A percentile compares a stretch with the other conserved stretches of the same genome.
These are phyloP conservation scores for Zapus hudsonius DNA, from an alignment of 2,113 vertebrate species.

Conservation along the genomic window DNA sequence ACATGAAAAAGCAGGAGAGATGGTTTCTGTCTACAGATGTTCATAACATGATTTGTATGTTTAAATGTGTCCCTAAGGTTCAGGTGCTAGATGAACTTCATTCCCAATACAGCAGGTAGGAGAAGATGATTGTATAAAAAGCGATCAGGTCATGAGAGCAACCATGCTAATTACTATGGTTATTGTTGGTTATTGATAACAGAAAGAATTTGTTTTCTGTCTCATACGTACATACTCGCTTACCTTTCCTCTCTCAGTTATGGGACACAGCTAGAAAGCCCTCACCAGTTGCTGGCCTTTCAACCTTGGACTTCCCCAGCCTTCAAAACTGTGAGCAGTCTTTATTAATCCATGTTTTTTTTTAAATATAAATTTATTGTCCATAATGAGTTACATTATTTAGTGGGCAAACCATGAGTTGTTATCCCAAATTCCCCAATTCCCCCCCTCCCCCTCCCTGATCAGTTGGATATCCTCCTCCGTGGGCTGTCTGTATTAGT, in stretches of 20 bases:
- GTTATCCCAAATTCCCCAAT: too few relatives aligned
- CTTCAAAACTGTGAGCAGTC: neutral
- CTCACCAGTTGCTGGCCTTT: neutral
- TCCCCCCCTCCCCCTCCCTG: too few relatives aligned
- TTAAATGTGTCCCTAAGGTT: neutral
- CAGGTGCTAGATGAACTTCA: neutral
- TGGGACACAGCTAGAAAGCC: neutral
- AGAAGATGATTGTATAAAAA: neutral
- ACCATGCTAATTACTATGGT: neutral
- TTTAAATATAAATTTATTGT: too few relatives aligned
- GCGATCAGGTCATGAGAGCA: neutral
- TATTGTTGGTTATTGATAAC: neutral
- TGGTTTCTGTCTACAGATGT: neutral
- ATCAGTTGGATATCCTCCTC: too few relatives aligned
- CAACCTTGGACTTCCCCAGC: neutral
- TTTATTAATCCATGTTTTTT: neutral
- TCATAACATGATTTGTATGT: neutral
- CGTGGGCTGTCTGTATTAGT: too few relatives aligned
- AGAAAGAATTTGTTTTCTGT: neutral
- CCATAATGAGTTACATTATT: too few relatives aligned
- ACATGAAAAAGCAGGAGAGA: conserved; percentile 21
- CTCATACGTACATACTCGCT: neutral
- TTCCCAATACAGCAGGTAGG: neutral
- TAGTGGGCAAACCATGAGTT: too few relatives aligned
- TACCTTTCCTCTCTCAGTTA: neutral